A percentile compares a stretch with the other conserved stretches of the same genome.
phyloP scores from a whole-genome alignment of 2,113 vertebrate genomes.

The Campylomormyrus tamandua region DNA sequence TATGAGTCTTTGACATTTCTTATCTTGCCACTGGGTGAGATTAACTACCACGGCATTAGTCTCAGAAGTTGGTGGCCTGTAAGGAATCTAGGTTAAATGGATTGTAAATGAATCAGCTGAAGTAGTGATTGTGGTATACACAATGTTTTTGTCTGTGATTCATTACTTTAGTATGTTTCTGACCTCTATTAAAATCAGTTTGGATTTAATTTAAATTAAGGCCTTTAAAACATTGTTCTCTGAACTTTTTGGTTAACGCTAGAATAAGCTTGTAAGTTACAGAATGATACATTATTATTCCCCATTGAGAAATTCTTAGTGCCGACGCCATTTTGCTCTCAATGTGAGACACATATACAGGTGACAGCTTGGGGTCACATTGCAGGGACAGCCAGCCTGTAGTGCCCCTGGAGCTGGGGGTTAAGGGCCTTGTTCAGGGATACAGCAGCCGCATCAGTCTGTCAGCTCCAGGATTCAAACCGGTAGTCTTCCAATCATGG shows the following conservation, averaged over 20 bases:
- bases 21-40: not conserved
- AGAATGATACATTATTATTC: not conserved
- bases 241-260: not conserved
- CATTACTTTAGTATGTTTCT: not conserved
- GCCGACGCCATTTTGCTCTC: not conserved
- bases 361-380: not conserved
- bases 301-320: not conserved
- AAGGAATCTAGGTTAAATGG: not conserved
- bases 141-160: not conserved
- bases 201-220: not conserved
- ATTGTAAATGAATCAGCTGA: not conserved
- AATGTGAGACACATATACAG: not conserved
- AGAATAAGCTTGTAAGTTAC: not conserved
- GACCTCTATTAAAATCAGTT: not conserved
- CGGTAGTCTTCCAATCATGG: not conserved
- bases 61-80: not conserved
- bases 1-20: constrained; percentile 19
- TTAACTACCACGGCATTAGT: constrained; percentile 4
- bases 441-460: not conserved
- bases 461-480: not conserved
- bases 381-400: not conserved
- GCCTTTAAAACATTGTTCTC: not conserved
- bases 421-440: not conserved
- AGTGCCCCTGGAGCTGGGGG: not conserved
- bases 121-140: not conserved